Base-by-base conservation (phyloP, 2,797 vertebrate species). In the Myotis planiceps region DNA sequence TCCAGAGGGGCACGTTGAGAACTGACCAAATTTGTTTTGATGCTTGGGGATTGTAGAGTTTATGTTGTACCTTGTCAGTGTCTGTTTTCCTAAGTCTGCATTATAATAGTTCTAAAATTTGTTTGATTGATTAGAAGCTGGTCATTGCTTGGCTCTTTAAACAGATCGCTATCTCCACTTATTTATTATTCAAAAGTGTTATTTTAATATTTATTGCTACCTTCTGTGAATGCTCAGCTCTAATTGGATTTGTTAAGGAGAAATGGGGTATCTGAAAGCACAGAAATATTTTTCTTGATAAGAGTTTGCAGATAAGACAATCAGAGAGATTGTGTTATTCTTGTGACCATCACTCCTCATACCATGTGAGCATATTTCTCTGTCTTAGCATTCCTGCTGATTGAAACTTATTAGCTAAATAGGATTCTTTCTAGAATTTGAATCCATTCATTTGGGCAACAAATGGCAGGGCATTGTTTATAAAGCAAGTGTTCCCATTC, bases 131-230 rank as follows among this genome's bases (percentile, higher is more conserved):
- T 71, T 94, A 92, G 93, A 95, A 94, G 86, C 68, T 96, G 71
- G n/a, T 32, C 89, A 75, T 92, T 95, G 86, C 63, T 90, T 94
- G 66, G 68, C 51, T 96, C 42, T 95, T 84, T 80, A 95, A 93
- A 87, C 66, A 95, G 93, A 87, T 95, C 86, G 94, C 0, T 92
- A 88, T 83, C 87, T 97, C 86, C 65, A 66, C 63, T 84, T 97
- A 97, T 97, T 98, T 98, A 97, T 97, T 98, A 86, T 94, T 96
- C 95, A 95, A n/a, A 97, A 95, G 72, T 97, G 81, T 97, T 96
- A 94, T 92, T 97, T 96, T 97, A 97, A 89, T 98, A 98, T 97
- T 98, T 98, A 98, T 98, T 98, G 89, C 84, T 95, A 72, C 47
- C 63, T 97, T 97, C 75, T 95, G 76, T 96, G 96, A 98, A 96